Base-by-base conservation (phyloP, 2,113 vertebrate species). In the Cettia cetti region DNA sequence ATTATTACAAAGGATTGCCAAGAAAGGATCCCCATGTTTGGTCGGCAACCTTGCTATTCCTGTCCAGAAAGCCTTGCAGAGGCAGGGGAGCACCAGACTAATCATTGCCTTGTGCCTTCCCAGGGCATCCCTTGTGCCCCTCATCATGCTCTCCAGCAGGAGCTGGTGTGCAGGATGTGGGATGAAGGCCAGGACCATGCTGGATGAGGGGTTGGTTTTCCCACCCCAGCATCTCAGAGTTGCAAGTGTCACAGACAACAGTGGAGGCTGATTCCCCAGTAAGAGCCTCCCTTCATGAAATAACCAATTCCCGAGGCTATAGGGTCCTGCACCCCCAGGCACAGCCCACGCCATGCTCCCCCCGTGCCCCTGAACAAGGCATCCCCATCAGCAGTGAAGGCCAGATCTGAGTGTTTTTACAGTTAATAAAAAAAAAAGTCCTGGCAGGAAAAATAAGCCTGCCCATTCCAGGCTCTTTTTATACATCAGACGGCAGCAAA, bases 401-500 rank as follows among this genome's bases (percentile, higher is more conserved):
- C 91, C 89, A 96, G 94, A 94, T 95, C 92, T 95, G 88, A 96
- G 92, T 90, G 88, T 81, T 97, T 92, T 93, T 95, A 90, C 94
- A 96, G 94, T 92, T 95, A 92, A 92, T 94, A 88, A 92, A 89
- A 90, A 89, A 77, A 92, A 61, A 75, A 91, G 68, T 90, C 80
- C 82, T 90, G 93, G 96, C 83, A 95, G 95, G 85, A 95, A 94
- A 95, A 95, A 95, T 95, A 95, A 95, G 90, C 91, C 92, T 94
- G 92, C 92, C 94, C 87, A 2, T 91, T 96, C 93, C 95, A 94
- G 92, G 86, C 89, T 91, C 92, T 92, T 93, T 94, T 95, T 95
- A 87, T 92, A 95, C 84, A 95, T 96, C 95, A 97, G 93, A 95
- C 92, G 39, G 86, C 94, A 89, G 95, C 95, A 92, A 96, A 97